Conservation (phyloP, 2,888 invertebrate species). For the Sussaba pulchella region DNA sequence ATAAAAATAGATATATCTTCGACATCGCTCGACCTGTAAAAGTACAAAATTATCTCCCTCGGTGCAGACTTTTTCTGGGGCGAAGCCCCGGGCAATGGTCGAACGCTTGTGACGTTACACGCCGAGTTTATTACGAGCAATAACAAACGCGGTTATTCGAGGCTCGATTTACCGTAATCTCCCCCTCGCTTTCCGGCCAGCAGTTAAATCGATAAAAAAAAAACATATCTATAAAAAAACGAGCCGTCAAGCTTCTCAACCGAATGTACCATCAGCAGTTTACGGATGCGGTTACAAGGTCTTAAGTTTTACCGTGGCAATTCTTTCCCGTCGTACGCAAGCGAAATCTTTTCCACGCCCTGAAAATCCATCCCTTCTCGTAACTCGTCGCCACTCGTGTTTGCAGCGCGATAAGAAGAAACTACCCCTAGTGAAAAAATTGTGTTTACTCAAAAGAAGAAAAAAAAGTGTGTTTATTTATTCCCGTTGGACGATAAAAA, state of each 20-base stretch:
- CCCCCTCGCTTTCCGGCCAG: conserved; percentile 62
- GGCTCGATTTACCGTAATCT: conserved; percentile 9
- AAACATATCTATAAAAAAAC: conserved; percentile 41
- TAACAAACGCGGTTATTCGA: conserved; percentile 37
- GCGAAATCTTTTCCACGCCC: conserved; percentile 11
- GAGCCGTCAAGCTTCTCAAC: conserved; percentile 64
- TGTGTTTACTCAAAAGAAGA: background rate
- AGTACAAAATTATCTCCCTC: conserved; percentile 18
- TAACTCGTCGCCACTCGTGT: conserved; percentile 5
- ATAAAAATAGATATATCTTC: background rate
- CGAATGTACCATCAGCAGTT: conserved; percentile 77
- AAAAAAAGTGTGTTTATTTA: background rate
- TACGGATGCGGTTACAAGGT: conserved; percentile 71
- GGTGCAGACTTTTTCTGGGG: conserved; percentile 4
- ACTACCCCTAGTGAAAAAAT: background rate
- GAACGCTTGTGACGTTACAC: conserved; percentile 4
- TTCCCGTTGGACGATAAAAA: background rate
- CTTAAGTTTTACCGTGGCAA: conserved; percentile 42
- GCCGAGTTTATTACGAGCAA: conserved; percentile 44
- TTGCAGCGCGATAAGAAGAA: conserved; percentile 19
- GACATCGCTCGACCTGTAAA: background rate
- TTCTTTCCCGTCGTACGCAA: background rate
- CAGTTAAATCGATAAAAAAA: conserved; percentile 76
- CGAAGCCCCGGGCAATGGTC: background rate
- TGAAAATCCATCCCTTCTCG: background rate